Base-by-base conservation (phyloP, 2,113 vertebrate species). In the Microtus montanus region DNA sequence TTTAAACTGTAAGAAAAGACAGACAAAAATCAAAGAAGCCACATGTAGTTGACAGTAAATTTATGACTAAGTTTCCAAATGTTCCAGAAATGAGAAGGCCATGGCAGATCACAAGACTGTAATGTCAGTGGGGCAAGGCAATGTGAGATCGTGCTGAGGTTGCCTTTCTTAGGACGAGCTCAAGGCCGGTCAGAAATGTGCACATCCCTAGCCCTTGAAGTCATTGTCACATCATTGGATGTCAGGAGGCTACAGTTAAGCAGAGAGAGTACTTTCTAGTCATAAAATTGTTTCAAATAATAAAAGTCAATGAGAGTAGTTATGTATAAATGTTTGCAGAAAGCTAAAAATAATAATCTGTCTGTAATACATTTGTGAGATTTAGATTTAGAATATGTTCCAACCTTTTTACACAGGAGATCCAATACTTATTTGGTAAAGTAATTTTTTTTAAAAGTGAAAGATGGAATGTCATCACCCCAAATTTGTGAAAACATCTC, bases 371-470 rank as follows among this genome's bases (percentile, higher is more conserved):
- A 26, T 71, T 5, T 24, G 52, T 68, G 24, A 84, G 35, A 63
- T 88, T 87, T 75, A 54, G 8, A 94, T 88, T 87, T 75, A 54
- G 6, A 92, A 68, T 79, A 30, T 44, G 20, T 70, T 74, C 68
- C 6, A 74, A 52, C 74, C 49, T 2, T 94, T 92, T 80, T 84
- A 15, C 64, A 61, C 44, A 10, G 10, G 58, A 13, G 22, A 54
- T 3, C 10, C 68, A 91, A 24, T 80, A 77, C 22, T 71, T 87
- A 49, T 5, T 75, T 85, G 83, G 73, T 64, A 30, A 91, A 33
- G 41, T 61, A 68, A 49, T 4, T 52, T 90, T 95, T 95, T 79
- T 92, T 47, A 78, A 83, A 96, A 92, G 75, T 73, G 52, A 30
- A 90, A 73, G 4, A 38, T 15, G 61, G 19, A 20, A 15, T 77